Base-by-base conservation (phyloP, 2,888 invertebrate species). In the Tachina grossa region DNA sequence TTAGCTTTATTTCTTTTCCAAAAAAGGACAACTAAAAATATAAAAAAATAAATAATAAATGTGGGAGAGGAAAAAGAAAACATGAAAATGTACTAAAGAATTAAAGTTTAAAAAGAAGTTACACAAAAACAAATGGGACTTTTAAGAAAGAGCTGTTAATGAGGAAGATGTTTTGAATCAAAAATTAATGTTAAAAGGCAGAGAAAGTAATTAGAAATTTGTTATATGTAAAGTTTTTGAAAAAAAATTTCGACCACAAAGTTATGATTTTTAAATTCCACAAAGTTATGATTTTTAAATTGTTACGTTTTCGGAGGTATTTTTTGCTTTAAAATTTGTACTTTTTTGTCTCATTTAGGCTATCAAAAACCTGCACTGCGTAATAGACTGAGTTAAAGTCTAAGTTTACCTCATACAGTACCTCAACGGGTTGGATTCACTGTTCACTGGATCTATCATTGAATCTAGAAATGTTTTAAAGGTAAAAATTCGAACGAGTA, bases 101-200 rank as follows among this genome's bases (percentile, higher is more conserved):
- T 85, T 85, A 85, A 85, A 85, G 75, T 63, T 85, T 85, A 14
- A 74, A 82, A 85, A 78, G 72, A 78, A 83, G 45, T 59, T 59
- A 31, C 47, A 39, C 51, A 9, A 45, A 6, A 66, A 45, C 77
- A 78, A 78, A 66, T 83, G 83, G 53, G 75, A 31, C 63, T 43
- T 63, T 65, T 10, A 43, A 22, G 16, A 57, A 41, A 14, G 11
- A 22, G 11, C n/a, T 55, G 22, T 14, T 22, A 13, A 11, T 22
- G 13, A 61, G 13, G 8, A 19, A 13, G 19, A 11, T 51, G 2
- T 61, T 59, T 22, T 11, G 9, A 57, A 57, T 10, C 13, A 66
- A n/a, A 39, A 55, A 9, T 5, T 5, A 51, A 69, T 2, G 1
- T 19, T 13, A 41, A 11, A 16, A 19, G 31, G 11, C 51, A 61